Evolutionary conservation across 2,797 vertebrate species (phyloP), one percentile per base, ranked within the genome.

Genomic region (Smutsia temminckii): DNA sequence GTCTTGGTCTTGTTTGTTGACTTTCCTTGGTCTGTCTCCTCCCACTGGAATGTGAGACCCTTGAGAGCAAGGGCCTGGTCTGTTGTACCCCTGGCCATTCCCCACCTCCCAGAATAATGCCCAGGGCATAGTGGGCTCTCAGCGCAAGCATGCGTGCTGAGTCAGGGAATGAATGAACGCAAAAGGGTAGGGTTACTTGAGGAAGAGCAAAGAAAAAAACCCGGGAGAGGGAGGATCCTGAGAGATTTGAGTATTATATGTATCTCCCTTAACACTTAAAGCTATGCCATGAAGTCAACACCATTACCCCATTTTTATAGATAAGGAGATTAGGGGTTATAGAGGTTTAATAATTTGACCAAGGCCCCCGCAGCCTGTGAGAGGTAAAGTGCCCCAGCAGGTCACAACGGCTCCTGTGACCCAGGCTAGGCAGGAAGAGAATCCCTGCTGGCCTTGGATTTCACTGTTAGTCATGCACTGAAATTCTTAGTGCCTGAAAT

Each of bases 11-110:
- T n/a, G 27, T 53, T 7, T 92, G 37, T 42, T 37, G n/a, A 42
- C 34, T 89, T 79, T 79, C 14, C 51, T 55, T 72, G 64, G 27
- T 74, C 57, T 89, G 20, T 69, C 69, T 75, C 68, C 29, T 12
- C 2, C 14, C 17, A 11, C 49, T 55, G 55, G 93, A 55, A 42
- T 16, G 17, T 21, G 59, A 61, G 84, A 55, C 21, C 25, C 49
- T 51, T 69, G 42, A 27, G 29, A 75, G 27, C 20, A 37, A 34
- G 37, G n/a, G 9, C 32, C 46, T 66, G 13, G 1, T 16, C 69
- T 16, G 37, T 37, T 63, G 75, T 14, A 32, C 16, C 17, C 32
- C 20, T 18, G 40, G 46, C 3, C 3, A 1, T 18, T 37, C 9
- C 4, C 13, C 8, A 46, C 29, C 34, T 25, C 11, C 57, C 37